These are phyloP conservation scores for Myiotriccus ornatus DNA, from an alignment of 2,797 vertebrate species.

Conservation along the genomic window DNA sequence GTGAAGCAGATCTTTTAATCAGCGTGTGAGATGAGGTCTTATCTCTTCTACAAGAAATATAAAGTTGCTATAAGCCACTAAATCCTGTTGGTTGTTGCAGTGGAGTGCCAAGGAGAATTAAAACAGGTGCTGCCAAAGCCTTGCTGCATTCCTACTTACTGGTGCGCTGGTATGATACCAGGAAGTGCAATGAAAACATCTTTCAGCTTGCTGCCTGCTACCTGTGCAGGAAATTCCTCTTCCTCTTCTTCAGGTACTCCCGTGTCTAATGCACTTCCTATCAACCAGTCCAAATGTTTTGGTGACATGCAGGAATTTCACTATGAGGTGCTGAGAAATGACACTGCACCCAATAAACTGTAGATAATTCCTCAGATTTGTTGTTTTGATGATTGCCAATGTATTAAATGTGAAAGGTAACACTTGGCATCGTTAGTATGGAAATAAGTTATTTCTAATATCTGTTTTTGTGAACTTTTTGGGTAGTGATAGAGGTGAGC, in stretches of 20 bases:
- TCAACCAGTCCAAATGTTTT: constrained; percentile 17
- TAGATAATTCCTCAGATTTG: background rate
- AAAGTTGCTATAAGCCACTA: background rate
- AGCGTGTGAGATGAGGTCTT: background rate
- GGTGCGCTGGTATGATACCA: background rate
- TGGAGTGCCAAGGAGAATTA: background rate
- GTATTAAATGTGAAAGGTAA: background rate
- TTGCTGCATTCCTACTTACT: background rate
- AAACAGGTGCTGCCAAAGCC: background rate
- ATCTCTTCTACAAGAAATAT: background rate
- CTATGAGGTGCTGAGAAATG: background rate
- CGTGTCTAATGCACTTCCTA: background rate
- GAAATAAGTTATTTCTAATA: background rate
- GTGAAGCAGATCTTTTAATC: background rate
- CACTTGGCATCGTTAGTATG: fast-evolving
- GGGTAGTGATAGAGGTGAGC: background rate
- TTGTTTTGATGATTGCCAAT: background rate
- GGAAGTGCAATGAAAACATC: constrained; percentile 42
- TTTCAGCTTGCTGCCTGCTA: constrained; percentile 32
- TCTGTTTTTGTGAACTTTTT: background rate
- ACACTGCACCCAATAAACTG: background rate
- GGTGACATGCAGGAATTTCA: constrained; percentile 8
- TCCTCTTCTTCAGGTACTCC: constrained; percentile 48
- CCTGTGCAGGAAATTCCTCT: constrained; percentile 60
- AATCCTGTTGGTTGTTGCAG: background rate